Evolutionary conservation across 2,888 invertebrate species (phyloP).

Genomic region (Agrypnus murinus): DNA sequence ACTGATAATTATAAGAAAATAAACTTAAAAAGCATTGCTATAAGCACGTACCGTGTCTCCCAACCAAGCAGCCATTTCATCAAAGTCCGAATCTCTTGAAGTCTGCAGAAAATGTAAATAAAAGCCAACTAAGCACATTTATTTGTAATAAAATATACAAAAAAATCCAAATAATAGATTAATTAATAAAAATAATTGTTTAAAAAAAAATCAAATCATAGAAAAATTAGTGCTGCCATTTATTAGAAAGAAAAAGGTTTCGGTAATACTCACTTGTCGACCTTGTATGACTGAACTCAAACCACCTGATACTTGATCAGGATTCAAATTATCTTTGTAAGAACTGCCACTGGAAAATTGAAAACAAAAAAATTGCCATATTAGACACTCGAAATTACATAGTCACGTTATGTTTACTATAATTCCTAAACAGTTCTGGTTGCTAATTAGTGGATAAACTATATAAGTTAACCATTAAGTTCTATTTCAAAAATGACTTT

Average conservation of each 20-base stretch:
- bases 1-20: too few species aligned
- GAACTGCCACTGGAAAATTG: constrained; percentile 74
- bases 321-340: constrained; percentile 77
- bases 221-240: constrained; percentile 6
- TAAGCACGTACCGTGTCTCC: constrained; percentile 83
- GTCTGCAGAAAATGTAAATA: constrained; percentile 68
- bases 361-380: too few species aligned
- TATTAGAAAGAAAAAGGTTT: constrained; percentile 3
- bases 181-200: constrained; percentile 49
- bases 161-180: constrained; percentile 55
- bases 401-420: too few species aligned
- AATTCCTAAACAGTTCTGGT: too few species aligned
- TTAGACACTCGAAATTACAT: too few species aligned
- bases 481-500: too few species aligned
- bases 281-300: constrained; percentile 70
- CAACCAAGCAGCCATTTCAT: constrained; percentile 97
- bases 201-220: constrained; percentile 56
- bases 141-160: constrained; percentile 66
- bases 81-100: constrained; percentile 88
- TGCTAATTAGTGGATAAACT: too few species aligned
- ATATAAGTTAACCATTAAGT: too few species aligned
- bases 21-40: background rate
- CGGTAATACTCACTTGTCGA: constrained; percentile 63
- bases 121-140: constrained; percentile 64
- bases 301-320: constrained; percentile 72